These are phyloP conservation scores for Formicarius rufipectus DNA, from an alignment of 2,113 vertebrate genomes.

Conservation along the genomic window DNA sequence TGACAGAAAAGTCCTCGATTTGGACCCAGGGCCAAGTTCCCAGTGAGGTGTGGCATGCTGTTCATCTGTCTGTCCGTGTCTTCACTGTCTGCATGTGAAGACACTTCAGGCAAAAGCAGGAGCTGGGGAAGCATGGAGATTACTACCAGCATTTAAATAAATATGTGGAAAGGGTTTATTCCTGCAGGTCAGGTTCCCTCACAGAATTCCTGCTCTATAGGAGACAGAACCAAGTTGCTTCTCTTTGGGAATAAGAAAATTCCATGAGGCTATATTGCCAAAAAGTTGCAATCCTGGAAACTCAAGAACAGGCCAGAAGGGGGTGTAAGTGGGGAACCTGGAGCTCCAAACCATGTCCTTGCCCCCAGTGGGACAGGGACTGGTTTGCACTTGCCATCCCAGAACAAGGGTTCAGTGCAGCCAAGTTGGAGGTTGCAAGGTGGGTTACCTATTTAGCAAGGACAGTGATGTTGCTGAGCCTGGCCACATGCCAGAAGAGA, in stretches of 20 bases:
- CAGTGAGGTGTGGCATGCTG: accelerated
- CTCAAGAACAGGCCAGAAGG: background rate
- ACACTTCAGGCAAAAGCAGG: background rate
- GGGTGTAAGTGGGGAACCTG: accelerated
- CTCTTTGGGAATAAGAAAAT: background rate
- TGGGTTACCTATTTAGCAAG: background rate
- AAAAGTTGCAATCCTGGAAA: background rate
- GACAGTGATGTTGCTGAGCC: accelerated
- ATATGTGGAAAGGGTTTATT: background rate
- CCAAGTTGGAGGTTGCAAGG: accelerated
- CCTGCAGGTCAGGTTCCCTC: background rate
- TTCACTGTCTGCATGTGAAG: accelerated
- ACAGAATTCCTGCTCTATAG: background rate
- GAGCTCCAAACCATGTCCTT: background rate
- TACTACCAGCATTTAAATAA: background rate
- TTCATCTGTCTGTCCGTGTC: accelerated
- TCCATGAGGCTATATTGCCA: background rate
- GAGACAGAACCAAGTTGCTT: accelerated
- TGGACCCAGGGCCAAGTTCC: background rate
- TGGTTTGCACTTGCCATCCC: background rate
- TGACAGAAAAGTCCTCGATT: background rate
- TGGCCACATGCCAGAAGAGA: accelerated
- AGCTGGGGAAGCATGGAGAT: background rate
- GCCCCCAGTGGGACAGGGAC: no score
- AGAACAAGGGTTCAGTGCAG: background rate